Conservation (phyloP, 2,797 vertebrate genomes). For the Hirundo rustica region DNA sequence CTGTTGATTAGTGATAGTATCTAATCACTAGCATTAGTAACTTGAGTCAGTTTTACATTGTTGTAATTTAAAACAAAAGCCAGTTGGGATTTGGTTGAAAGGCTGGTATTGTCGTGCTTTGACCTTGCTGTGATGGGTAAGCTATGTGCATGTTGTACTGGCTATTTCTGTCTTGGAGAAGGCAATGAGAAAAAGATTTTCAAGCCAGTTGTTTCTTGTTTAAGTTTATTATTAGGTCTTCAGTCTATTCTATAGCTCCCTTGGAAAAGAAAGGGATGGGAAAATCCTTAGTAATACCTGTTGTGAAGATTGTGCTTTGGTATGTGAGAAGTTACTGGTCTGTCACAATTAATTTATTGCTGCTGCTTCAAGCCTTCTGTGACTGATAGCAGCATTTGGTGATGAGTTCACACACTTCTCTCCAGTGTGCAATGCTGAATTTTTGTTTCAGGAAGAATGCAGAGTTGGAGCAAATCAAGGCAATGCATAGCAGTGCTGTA, state of each 20-base stretch:
- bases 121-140: background rate
- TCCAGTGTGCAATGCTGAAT: background rate
- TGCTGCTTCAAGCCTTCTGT: background rate
- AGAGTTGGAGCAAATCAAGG: slow-evolving; percentile 72
- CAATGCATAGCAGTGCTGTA: slow-evolving; percentile 65
- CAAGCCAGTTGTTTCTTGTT: background rate
- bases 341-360: background rate
- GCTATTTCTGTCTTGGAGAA: background rate
- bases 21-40: background rate
- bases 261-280: background rate
- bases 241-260: background rate
- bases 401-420: background rate
- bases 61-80: background rate
- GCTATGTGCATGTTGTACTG: fast-evolving
- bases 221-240: background rate
- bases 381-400: background rate
- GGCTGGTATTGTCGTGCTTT: background rate
- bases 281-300: background rate
- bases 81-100: background rate
- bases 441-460: slow-evolving; percentile 74
- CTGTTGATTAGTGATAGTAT: background rate
- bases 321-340: background rate
- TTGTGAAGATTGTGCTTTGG: background rate
- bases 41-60: background rate
- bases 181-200: background rate